Base-by-base conservation (phyloP, 2,888 invertebrate genomes). In the Drosophila parthenogenetica region DNA sequence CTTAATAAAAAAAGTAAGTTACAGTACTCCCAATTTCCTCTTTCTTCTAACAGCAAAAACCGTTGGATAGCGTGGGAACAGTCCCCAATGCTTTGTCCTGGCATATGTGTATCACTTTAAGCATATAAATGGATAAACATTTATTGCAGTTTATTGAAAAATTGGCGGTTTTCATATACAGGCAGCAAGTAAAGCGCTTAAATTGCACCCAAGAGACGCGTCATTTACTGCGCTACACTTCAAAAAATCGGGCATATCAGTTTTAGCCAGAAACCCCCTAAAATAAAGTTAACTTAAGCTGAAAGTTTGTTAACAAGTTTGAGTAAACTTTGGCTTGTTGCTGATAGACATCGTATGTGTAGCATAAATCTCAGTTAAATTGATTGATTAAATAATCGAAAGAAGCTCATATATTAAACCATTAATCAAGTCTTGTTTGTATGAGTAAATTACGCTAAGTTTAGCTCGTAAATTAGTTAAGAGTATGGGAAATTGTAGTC, bases 141-240 rank as follows among this genome's bases (percentile, higher is more conserved):
- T 85, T 89, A 88, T 85, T 89, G 88, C 89, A 85, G 72, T 86
- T 85, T 85, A 85, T 85, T 85, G 89, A 85, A 85, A 85, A 85
- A 85, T 85, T 89, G 85, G 75, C 73, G 89, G 89, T 87, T 88
- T 79, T 85, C 72, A 82, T 59, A 29, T 51, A 51, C 50, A 32
- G 66, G 60, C 32, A 54, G 53, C 39, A 61, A 71, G 70, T 76
- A 79, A 77, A 83, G 69, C 77, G 57, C 67, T 87, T 70, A 64
- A 79, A 89, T 85, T 69, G 70, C 70, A 70, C 79, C 70, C 88
- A 74, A 66, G 82, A 79, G 86, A 85, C 74, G 62, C 32, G 16
- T 55, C 55, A 65, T 71, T 70, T 43, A 70, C 51, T 73, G 59
- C 76, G n/a, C 70, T 85, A 48, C 85, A 22, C 8, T 14, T 2